Base-by-base conservation (phyloP, 2,797 vertebrate genomes). In the Brotula barbata region DNA sequence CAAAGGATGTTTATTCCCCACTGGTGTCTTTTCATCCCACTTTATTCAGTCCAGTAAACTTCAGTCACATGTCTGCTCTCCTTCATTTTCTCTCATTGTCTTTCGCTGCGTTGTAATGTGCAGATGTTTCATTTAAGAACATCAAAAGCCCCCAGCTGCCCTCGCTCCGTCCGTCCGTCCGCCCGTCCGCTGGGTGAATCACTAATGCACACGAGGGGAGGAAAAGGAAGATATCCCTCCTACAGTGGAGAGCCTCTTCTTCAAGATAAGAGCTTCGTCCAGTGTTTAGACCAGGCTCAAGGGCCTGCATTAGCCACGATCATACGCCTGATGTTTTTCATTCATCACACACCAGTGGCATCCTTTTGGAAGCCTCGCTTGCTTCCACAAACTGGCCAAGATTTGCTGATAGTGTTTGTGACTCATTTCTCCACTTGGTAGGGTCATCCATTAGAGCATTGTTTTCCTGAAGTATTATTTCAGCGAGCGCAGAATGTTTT, bases 91-190 rank as follows among this genome's bases (percentile, higher is more conserved):
- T 39, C 7, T 45, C 22, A 22, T 14, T 28, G 7, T 20, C 44
- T 16, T 9, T 13, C n/a, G 6, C 9, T 7, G 12, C 10, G 21
- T 47, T 59, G 55, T 60, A 64, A 69, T 65, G 70, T 57, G 61
- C 78, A 82, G 66, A 81, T 81, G 82, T 83, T 81, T 82, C 46
- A 75, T 76, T 76, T 66, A 37, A 60, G 44, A 46, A 77, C 69
- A 78, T 83, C 63, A 84, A 77, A 76, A 64, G 56, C 33, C 9
- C 8, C 20, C 33, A 11, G 9, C 34, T 36, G 6, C 48, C 19
- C 48, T 61, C 19, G 1, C 61, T 43, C 48, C 11, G 53, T 68
- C 34, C 34, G 6, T 11, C 31, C 31, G 11, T 33, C 31, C 31
- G 11, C 31, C 6, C 31, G 34, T 36, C 68, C 31, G 46, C 12